phyloP scores from a whole-genome alignment of 2,113 vertebrate genomes.

The Myiozetetes cayanensis region DNA sequence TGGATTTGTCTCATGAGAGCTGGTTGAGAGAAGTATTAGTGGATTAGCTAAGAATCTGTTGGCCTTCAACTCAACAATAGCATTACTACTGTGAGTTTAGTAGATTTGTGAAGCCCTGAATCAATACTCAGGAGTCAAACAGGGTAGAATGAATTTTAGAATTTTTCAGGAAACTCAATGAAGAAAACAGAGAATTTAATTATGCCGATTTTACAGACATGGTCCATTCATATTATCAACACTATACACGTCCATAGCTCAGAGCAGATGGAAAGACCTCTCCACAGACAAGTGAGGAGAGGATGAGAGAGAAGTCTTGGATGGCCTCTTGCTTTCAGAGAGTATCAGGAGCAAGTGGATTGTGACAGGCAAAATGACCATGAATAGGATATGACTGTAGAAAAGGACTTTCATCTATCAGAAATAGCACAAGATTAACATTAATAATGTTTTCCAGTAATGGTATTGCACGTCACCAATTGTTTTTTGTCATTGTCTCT shows the following conservation, averaged over 20 bases:
- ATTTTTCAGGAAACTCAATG: background rate
- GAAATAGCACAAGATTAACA: background rate
- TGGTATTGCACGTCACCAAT: background rate
- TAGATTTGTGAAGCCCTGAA: background rate
- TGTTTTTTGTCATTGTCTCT: background rate
- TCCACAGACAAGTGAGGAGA: background rate
- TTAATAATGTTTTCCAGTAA: background rate
- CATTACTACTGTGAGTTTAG: background rate
- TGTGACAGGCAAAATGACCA: background rate
- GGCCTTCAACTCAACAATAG: background rate
- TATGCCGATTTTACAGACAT: background rate
- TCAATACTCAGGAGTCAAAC: background rate
- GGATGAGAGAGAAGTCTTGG: background rate
- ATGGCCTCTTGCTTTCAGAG: background rate
- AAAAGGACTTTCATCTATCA: background rate
- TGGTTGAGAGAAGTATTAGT: background rate
- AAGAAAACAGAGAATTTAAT: background rate
- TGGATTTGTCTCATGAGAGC: background rate
- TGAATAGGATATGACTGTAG: background rate
- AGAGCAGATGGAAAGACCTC: background rate
- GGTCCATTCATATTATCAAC: background rate
- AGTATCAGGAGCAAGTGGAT: background rate
- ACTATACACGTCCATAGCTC: background rate
- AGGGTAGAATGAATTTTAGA: background rate
- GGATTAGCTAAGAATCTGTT: background rate